phyloP scores from a whole-genome alignment of 2,888 invertebrate genomes.

The Rosalia funebris region DNA sequence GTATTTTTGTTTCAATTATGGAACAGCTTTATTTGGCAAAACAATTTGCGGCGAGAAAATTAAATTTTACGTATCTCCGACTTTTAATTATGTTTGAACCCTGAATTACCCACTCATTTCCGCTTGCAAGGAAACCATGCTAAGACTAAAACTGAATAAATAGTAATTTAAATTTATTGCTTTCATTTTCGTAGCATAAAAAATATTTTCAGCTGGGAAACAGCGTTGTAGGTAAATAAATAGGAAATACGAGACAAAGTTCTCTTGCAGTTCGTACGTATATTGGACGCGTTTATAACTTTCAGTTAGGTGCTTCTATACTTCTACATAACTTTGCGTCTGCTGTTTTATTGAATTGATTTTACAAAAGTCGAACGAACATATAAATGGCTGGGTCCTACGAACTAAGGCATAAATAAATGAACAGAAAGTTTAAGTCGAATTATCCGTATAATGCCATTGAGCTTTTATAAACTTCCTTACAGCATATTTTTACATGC shows the following conservation, averaged over 20 bases:
- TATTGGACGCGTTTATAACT: conserved; percentile 14
- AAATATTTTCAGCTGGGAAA: conserved; percentile 11
- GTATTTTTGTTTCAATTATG: background rate
- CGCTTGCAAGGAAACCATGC: background rate
- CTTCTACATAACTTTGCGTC: conserved; percentile 7
- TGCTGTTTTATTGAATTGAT: conserved; percentile 19
- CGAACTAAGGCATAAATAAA: conserved; percentile 13
- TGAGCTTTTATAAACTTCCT: no score
- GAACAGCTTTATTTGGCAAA: background rate
- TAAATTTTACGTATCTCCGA: background rate
- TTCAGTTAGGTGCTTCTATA: conserved; percentile 9
- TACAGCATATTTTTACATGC: no score
- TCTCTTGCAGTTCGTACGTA: conserved; percentile 5
- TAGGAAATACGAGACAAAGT: conserved; percentile 15
- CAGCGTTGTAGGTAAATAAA: conserved; percentile 9
- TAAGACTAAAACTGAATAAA: conserved; percentile 3
- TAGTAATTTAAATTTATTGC: conserved; percentile 13
- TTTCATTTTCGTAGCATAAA: conserved; percentile 6
- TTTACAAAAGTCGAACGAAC: conserved; percentile 16
- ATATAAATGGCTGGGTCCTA: conserved; percentile 5
- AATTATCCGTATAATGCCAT: no score
- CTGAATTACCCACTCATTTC: conserved; percentile 3
- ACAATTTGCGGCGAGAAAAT: background rate
- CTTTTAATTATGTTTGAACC: conserved; percentile 5
- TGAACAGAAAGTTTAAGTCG: conserved; percentile 8